Evolutionary conservation across 2,888 invertebrate genomes (phyloP), one percentile per base, ranked within the genome.

Genomic region (Mechanitis messenoides): DNA sequence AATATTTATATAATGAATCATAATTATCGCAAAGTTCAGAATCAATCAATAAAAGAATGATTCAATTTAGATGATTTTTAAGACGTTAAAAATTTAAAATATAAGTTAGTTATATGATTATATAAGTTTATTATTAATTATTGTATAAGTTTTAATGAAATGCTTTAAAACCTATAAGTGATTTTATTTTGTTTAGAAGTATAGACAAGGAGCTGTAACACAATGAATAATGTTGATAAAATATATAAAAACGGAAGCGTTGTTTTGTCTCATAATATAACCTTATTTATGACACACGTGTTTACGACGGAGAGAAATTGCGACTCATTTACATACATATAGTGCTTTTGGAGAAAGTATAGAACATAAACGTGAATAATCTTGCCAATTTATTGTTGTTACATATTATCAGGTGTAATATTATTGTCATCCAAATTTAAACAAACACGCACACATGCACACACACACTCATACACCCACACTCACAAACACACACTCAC

Each of bases 221-320:
- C 56, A 62, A 50, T 20, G 47, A 38, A 53, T 54, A 56, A 54
- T 11, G 56, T 47, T 62, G 66, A 66, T 66, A 66, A 60, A 63
- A 55, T 45, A 58, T 45, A 58, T 62, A 46, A 50, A 56, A 60
- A 60, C 58, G 58, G 31, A 38, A 53, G 56, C 55, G 54, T 60
- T 59, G 62, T 54, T 66, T 60, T 60, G 61, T 53, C 57, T 59
- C 61, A 56, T 58, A 61, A 62, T 60, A 62, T 45, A 57, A 46
- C 33, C 38, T 58, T 66, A 63, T 66, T 62, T 63, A 66, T 66
- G 58, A 55, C 66, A 59, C 59, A 60, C 56, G 56, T 59, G 62
- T 62, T 62, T 64, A 60, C 59, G 64, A 55, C 46, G 12, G 45
- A 53, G 45, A 50, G 31, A 50, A 50, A 50, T 50, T 31, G 28